Evolutionary conservation across 53 echinoderm and acorn worm genomes (phyloP), one percentile per base, ranked within the genome.

Genomic region (Antedon mediterranea): DNA sequence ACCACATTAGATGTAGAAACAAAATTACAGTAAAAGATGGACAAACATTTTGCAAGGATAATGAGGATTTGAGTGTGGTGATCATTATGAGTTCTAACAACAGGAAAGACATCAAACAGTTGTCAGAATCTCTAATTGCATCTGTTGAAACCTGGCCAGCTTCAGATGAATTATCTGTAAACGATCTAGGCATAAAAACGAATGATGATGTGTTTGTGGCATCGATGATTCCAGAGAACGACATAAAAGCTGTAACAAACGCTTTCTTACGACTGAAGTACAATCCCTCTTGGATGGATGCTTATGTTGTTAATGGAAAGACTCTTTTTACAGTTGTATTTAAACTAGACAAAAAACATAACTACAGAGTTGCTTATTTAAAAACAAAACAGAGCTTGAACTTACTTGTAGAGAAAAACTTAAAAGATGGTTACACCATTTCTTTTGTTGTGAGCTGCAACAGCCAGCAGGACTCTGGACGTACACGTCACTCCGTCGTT

Each of bases 1-100:
- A 73, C 78, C 90, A 98, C 37, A 20, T 57, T 2, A 57, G 20
- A 57, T 57, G 57, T 26, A 57, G 23, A 57, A 26, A 11, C 4
- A 33, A 32, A 33, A 41, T 31, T 29, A 31, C 80, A 30, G 73
- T n/a, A 80, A 33, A 30, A 43, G 31, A 32, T 42, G 73, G 9
- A 42, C 43, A 78, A n/a, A 77, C 29, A 80, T 18, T 27, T 77
- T 43, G 81, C 34, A 43, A 14, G 30, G 71, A 71, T 23, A 32
- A 27, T 0, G 80, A 85, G 0, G 43, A 74, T 30, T 71, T 82
- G 73, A 93, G 83, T 37, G 90, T 86, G 86, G 85, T 90, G 32
- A 85, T 98, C n/a, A 82, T 98, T 23, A 77, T 93, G 73, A 86
- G 90, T 41, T 78, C 80, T n/a, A 98, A 98, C 78, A 92, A 98